Evolutionary conservation across 2,888 invertebrate species (phyloP).

Genomic region (Megaustenia siamemsis): DNA sequence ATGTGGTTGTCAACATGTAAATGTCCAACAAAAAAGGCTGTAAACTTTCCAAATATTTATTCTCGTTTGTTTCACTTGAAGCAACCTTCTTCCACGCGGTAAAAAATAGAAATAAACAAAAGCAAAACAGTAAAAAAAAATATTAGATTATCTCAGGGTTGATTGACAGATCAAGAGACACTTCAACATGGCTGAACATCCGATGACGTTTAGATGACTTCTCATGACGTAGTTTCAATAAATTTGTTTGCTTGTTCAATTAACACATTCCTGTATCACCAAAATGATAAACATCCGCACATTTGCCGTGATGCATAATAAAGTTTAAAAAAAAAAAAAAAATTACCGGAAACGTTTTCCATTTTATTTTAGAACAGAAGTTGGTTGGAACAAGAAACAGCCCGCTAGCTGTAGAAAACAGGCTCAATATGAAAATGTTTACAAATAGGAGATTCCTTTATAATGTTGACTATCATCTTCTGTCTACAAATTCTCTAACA

Average conservation of each 20-base stretch:
- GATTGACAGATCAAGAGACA: background rate
- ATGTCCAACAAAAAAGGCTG: background rate
- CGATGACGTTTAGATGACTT: background rate
- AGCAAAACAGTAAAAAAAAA: background rate
- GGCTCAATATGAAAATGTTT: background rate
- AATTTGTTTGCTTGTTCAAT: background rate
- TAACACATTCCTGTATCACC: background rate
- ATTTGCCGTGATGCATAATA: no score
- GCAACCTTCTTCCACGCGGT: background rate
- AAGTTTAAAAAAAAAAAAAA: no score
- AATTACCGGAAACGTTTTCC: no score
- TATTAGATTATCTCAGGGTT: no score
- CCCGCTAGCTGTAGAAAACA: background rate
- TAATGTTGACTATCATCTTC: background rate
- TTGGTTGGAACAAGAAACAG: background rate
- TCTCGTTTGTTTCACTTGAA: slow-evolving; percentile 2
- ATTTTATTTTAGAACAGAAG: no score
- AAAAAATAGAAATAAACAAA: background rate
- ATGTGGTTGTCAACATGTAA: background rate
- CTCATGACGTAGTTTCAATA: background rate
- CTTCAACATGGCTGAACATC: background rate
- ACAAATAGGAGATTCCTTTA: background rate
- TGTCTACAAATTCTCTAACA: slow-evolving; percentile 32
- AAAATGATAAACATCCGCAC: no score
- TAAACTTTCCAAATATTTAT: background rate